Percentiles rank a stretch among this genome's conserved stretches.
Evolutionary conservation across 2,888 invertebrate genomes (phyloP).

Genomic region (Eumacrocentrus americanus): DNA sequence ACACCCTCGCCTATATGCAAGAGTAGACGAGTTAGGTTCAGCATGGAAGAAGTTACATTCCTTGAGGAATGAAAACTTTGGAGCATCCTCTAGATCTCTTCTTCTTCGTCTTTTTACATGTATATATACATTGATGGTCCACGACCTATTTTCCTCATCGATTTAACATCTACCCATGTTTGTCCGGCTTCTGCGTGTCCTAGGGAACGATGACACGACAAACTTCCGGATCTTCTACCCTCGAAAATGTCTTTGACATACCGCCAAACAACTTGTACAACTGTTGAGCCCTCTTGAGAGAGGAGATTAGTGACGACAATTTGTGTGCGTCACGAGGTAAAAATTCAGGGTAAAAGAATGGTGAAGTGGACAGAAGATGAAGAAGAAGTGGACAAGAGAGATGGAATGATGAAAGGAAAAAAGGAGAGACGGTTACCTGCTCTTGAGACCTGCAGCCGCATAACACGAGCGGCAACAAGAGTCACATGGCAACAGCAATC

Average conservation of each 20-base stretch:
- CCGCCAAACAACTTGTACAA: slow-evolving; percentile 1
- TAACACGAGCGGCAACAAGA: slow-evolving; percentile 29
- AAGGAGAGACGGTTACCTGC: slow-evolving; percentile 32
- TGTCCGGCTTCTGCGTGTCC: no score
- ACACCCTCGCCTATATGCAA: no score
- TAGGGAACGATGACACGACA: no score
- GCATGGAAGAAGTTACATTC: background rate
- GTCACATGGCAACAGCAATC: slow-evolving; percentile 44
- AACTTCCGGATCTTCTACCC: no score
- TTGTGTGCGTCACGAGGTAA: slow-evolving; percentile 25
- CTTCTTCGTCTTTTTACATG: background rate
- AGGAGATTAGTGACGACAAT: slow-evolving; percentile 15
- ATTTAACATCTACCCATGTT: background rate
- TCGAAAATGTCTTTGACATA: background rate
- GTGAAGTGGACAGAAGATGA: slow-evolving; percentile 25
- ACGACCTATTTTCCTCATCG: slow-evolving; percentile 1
- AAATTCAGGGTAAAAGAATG: slow-evolving; percentile 24
- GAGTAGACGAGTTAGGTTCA: no score
- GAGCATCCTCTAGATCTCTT: background rate
- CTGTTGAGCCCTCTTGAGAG: background rate
- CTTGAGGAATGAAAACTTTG: background rate
- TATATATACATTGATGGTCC: background rate
- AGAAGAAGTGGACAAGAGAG: slow-evolving; percentile 36
- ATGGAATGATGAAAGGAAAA: no score
- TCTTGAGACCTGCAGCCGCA: slow-evolving; percentile 30